phyloP scores from a whole-genome alignment of 2,797 vertebrate species.

The Esox masquinongy region DNA sequence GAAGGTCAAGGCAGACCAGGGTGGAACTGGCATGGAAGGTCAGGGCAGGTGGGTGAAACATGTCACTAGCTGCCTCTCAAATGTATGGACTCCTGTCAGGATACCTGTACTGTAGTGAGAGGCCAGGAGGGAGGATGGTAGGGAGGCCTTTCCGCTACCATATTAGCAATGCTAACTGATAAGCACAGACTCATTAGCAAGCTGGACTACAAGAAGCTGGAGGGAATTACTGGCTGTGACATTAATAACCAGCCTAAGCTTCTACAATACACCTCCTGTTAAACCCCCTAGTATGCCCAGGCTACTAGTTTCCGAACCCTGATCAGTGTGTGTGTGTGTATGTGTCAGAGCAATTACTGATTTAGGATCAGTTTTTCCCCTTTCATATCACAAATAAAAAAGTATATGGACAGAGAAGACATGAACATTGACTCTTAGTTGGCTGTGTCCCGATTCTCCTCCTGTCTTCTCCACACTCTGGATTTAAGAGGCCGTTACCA shows the following conservation, averaged over 20 bases:
- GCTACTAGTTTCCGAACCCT: constrained; percentile 56
- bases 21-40: not conserved
- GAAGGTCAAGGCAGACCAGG: not conserved
- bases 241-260: constrained; percentile 72
- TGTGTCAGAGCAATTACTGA: not conserved
- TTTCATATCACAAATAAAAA: not conserved
- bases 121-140: not conserved
- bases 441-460: not conserved
- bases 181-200: constrained; percentile 76
- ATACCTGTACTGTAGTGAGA: constrained; percentile 55
- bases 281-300: constrained; percentile 5
- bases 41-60: not conserved
- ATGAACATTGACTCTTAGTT: not conserved
- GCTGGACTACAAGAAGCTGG: constrained; percentile 64
- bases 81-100: too few species aligned
- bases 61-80: too few species aligned
- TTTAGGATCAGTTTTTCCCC: not conserved
- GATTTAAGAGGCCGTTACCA: not conserved
- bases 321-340: not conserved
- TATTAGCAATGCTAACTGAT: constrained; percentile 75
- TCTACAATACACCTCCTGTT: constrained; percentile 60
- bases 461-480: not conserved
- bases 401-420: not conserved
- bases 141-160: constrained; percentile 58
- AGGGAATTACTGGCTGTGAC: constrained; percentile 71